A percentile compares a stretch with the other conserved stretches of the same genome.
phyloP scores from a whole-genome alignment of 2,888 invertebrate genomes.

The Cryptophagus acutangulus region DNA sequence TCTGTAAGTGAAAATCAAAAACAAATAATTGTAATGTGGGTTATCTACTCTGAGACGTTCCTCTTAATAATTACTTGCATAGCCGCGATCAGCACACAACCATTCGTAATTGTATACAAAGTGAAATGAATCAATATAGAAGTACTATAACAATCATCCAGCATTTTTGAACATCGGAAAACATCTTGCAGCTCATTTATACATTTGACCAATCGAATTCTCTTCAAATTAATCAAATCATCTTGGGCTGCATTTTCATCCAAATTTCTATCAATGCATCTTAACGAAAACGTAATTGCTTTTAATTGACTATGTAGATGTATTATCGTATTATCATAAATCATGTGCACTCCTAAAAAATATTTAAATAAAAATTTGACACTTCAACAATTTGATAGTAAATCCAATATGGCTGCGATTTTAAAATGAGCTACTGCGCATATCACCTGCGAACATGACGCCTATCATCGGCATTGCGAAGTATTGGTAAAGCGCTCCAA shows the following conservation, averaged over 20 bases:
- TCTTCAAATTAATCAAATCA: background rate
- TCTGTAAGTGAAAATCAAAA: no score
- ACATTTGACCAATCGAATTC: background rate
- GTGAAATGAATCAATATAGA: background rate
- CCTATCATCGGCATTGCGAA: background rate
- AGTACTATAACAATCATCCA: no score
- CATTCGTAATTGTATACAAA: background rate
- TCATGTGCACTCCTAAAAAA: background rate
- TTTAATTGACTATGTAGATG: background rate
- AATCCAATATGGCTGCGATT: no score
- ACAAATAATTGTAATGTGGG: no score
- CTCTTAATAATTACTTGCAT: no score
- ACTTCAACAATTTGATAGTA: no score
- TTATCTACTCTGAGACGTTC: no score
- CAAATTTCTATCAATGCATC: no score
- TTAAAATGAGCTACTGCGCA: no score
- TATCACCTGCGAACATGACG: background rate
- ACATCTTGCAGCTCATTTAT: background rate
- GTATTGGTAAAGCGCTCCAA: slow-evolving; percentile 16
- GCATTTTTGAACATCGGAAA: no score
- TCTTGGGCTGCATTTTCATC: background rate
- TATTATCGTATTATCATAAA: background rate
- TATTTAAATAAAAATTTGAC: slow-evolving; percentile 1
- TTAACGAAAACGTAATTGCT: background rate
- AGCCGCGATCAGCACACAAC: no score